A percentile compares a stretch with the other conserved stretches of the same genome.
phyloP scores from a whole-genome alignment of 2,797 vertebrate species.

The Poeciliopsis turneri region DNA sequence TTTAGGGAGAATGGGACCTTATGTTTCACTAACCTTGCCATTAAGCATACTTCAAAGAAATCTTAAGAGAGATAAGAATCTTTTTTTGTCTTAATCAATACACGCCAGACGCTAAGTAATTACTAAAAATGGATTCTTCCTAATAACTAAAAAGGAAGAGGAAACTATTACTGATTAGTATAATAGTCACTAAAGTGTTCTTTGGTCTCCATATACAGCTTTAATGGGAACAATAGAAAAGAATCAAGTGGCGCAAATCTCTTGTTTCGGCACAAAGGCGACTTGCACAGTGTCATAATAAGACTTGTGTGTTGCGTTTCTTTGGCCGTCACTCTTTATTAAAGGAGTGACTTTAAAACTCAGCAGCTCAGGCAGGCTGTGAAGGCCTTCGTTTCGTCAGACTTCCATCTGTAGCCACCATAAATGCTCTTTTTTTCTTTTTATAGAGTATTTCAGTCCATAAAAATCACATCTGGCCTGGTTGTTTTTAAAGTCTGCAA shows the following conservation, averaged over 20 bases:
- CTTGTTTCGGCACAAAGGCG: neutral
- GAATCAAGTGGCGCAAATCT: neutral
- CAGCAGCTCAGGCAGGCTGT: conserved; percentile 17
- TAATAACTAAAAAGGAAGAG: neutral
- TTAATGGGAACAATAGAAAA: neutral
- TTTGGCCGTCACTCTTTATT: conserved; percentile 18
- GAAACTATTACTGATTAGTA: neutral
- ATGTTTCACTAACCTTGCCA: neutral
- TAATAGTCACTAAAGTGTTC: neutral
- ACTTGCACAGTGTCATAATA: conserved; percentile 30
- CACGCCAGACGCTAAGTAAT: neutral
- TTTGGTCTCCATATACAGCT: neutral
- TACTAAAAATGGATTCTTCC: neutral
- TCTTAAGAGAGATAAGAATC: neutral
- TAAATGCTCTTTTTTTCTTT: conserved; percentile 4
- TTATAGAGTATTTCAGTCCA: conserved; percentile 21
- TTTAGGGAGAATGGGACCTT: conserved; percentile 1
- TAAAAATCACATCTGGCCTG: conserved; percentile 26
- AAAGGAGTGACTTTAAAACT: conserved; percentile 31
- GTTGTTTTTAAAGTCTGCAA: conserved; percentile 5
- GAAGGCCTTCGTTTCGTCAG: conserved; percentile 16
- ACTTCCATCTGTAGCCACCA: conserved; percentile 3
- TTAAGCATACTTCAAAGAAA: neutral
- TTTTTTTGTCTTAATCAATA: neutral
- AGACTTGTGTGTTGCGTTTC: conserved; percentile 26